phyloP scores from a whole-genome alignment of 2,113 vertebrate species.

The Cephalopholis sonnerati region DNA sequence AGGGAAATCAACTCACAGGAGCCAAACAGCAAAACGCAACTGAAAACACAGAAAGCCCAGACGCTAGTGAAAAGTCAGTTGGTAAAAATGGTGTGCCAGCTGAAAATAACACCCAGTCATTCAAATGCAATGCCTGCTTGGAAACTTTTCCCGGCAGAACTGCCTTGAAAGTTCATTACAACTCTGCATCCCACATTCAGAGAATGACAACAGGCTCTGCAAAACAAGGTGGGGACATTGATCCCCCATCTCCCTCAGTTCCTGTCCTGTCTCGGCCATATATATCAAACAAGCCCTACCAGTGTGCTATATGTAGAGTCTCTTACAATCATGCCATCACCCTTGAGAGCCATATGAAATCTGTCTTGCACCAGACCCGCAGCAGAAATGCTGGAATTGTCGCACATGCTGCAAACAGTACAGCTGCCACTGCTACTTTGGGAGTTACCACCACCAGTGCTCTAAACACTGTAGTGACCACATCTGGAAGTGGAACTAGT shows the following conservation, averaged over 20 bases:
- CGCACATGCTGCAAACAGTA: conserved; percentile 63
- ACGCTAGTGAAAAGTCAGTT: conserved; percentile 65
- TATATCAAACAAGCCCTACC: conserved; percentile 90
- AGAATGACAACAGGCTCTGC: conserved; percentile 88
- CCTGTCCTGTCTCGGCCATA: conserved; percentile 74
- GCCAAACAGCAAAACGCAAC: conserved; percentile 67
- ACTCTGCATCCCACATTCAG: conserved; percentile 91
- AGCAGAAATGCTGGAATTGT: conserved; percentile 85
- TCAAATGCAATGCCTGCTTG: conserved; percentile 91
- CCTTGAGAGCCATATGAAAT: conserved; percentile 94
- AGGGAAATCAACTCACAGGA: conserved; percentile 63
- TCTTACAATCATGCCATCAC: conserved; percentile 95
- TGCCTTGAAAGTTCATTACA: conserved; percentile 91
- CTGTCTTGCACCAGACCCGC: conserved; percentile 92
- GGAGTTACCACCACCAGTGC: conserved; percentile 57
- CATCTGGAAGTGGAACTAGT: conserved; percentile 65
- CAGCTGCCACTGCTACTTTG: conserved; percentile 46
- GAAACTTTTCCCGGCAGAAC: conserved; percentile 91
- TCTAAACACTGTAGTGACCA: conserved; percentile 62
- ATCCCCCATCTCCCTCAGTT: conserved; percentile 35
- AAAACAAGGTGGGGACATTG: conserved; percentile 73
- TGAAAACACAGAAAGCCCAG: conserved; percentile 70
- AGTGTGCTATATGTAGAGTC: conserved; percentile 91
- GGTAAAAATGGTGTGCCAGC: conserved; percentile 72
- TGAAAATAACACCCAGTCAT: conserved; percentile 82